Conservation (phyloP, 2,113 vertebrate genomes). For the Anolis sagrei region DNA sequence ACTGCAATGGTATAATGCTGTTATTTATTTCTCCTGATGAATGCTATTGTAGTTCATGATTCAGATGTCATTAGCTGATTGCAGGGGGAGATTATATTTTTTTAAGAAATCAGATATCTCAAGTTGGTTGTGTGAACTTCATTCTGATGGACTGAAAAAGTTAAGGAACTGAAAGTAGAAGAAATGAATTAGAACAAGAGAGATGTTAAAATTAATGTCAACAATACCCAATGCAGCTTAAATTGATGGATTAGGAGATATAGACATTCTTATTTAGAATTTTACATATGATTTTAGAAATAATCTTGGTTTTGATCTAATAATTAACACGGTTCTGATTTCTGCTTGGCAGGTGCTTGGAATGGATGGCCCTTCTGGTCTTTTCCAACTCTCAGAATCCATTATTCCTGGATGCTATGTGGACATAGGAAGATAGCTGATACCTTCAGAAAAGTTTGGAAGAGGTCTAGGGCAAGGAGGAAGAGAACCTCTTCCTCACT, state of each 20-base stretch:
- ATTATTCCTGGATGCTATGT: neutral
- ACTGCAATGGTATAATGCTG: neutral
- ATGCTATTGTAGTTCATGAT: constrained; percentile 23
- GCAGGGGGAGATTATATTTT: constrained; percentile 9
- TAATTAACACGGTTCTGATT: neutral
- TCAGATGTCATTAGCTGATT: constrained; percentile 17
- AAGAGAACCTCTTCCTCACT: neutral
- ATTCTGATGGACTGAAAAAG: constrained; percentile 5
- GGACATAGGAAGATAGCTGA: neutral
- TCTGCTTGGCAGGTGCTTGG: neutral
- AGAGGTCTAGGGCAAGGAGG: neutral
- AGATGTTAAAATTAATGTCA: constrained; percentile 1
- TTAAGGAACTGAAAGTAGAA: neutral
- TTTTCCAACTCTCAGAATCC: too few relatives aligned
- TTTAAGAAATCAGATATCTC: neutral
- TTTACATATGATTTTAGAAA: neutral
- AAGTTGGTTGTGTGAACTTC: constrained; percentile 10
- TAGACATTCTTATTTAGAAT: neutral
- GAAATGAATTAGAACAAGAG: neutral
- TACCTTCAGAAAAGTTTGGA: neutral
- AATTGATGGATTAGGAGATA: too few relatives aligned
- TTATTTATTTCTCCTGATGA: neutral
- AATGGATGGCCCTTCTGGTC: too few relatives aligned
- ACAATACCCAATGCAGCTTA: neutral
- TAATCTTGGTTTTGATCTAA: neutral